phyloP scores from a whole-genome alignment of 2,888 invertebrate genomes.

The Orgyia antiqua region DNA sequence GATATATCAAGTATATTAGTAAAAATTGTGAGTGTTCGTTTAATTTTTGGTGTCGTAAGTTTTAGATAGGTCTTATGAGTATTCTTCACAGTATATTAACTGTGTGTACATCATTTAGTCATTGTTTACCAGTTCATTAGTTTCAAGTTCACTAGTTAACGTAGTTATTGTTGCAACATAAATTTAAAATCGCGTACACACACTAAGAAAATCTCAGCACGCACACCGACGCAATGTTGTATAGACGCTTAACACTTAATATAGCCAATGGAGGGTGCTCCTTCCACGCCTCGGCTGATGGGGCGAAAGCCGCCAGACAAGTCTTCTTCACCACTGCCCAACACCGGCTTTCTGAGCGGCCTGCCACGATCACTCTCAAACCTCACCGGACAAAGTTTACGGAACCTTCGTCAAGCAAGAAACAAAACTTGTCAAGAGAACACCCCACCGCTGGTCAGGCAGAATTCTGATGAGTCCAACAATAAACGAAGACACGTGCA shows the following conservation, averaged over 20 bases:
- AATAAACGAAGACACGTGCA: conserved; percentile 39
- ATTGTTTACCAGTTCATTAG: too few species aligned
- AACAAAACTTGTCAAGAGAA: conserved; percentile 38
- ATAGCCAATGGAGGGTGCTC: conserved; percentile 12
- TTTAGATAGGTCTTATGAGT: too few species aligned
- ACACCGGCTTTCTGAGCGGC: conserved; percentile 61
- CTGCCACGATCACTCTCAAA: conserved; percentile 68
- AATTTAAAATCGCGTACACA: too few species aligned
- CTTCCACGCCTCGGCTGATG: conserved; percentile 8
- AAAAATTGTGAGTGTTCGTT: too few species aligned
- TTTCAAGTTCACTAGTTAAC: too few species aligned
- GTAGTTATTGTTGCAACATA: too few species aligned
- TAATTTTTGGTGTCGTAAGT: too few species aligned
- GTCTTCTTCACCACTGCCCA: conserved; percentile 21
- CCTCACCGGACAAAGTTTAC: conserved; percentile 64
- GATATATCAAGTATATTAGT: too few species aligned
- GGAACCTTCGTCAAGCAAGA: conserved; percentile 51
- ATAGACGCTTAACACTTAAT: conserved; percentile 12
- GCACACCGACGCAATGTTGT: conserved; percentile 12
- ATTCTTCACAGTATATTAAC: too few species aligned
- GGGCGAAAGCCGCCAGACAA: conserved; percentile 16
- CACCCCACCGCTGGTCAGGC: conserved; percentile 44
- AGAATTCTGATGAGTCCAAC: conserved; percentile 50
- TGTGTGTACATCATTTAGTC: too few species aligned
- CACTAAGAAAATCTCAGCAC: conserved; percentile 17